Evolutionary conservation across 2,888 invertebrate genomes (phyloP), one percentile per base, ranked within the genome.

Genomic region (Agriopis leucophaearia): DNA sequence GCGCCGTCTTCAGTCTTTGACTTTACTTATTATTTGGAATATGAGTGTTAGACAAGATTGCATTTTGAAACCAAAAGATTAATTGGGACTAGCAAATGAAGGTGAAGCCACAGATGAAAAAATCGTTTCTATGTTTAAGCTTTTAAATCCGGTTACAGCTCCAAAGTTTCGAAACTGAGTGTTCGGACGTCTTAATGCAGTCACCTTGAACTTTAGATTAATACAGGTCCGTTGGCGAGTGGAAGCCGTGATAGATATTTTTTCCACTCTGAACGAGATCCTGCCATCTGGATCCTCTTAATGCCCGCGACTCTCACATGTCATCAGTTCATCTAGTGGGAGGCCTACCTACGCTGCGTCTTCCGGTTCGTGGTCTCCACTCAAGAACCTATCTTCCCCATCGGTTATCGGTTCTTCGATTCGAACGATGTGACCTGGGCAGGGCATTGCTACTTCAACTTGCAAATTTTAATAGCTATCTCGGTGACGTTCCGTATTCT

Each of bases 171-270:
- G 38, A 38, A 40, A 40, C 38, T 54, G 4, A 48, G 13, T n/a
- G 51, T 51, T 35, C 38, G 38, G 38, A 38, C 54, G 54, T 38
- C 38, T 15, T 15, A 38, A n/a, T 38, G 36, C 8, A 54, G 38
- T 16, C 9, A 35, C 54, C 54, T 54, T 54, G 54, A 54, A 54
- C 54, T 54, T 40, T 38, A 36, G 35, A 36, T 27, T 40, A 40
- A 9, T 54, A 10, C 10, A 40, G 8, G 15, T 54, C 16, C 38
- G 16, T 38, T 12, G 9, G 38, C 12, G 15, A 54, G 15, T 15
- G n/a, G 5, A 7, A 6, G 50, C n/a, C 13, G 50, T 9, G 13
- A n/a, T 8, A 35, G 6, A 44, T n/a, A 5, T n/a, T 6, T 5
- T 7, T 4, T n/a, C 9, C 8, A 44, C 8, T 13, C 8, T 6